Percentiles rank a stretch among this genome's conserved stretches.
phyloP scores from a whole-genome alignment of 2,888 invertebrate species.

The Cyaniris semiargus region DNA sequence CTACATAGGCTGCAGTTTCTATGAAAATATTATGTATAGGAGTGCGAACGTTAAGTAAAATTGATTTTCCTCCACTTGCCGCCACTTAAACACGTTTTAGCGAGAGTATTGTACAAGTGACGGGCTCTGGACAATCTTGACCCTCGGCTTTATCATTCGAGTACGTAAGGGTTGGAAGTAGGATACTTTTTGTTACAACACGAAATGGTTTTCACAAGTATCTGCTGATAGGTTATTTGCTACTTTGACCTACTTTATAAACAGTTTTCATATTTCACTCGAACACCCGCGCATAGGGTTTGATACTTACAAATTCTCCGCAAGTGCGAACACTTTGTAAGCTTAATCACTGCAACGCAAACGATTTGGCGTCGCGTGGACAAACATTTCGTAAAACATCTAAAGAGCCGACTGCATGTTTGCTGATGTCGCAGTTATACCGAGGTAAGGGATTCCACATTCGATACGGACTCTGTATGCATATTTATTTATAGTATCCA shows the following conservation, averaged over 20 bases:
- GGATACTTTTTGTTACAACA: neutral
- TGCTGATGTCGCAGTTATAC: neutral
- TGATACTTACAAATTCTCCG: neutral
- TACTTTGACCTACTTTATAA: neutral
- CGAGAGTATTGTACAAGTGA: slow-evolving; percentile 14
- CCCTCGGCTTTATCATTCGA: slow-evolving; percentile 13
- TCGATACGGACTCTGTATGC: neutral
- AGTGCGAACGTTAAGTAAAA: neutral
- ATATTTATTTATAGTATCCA: no score
- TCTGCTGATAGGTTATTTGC: neutral
- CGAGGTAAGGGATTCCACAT: neutral
- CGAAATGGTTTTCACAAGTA: neutral
- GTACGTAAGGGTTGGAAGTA: neutral
- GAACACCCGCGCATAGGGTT: neutral
- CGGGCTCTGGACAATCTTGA: slow-evolving; percentile 4
- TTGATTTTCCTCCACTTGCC: slow-evolving; percentile 8
- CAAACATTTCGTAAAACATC: slow-evolving; percentile 16
- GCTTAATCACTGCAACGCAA: neutral
- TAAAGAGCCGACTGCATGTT: neutral
- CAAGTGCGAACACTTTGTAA: neutral
- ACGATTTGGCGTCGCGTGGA: neutral
- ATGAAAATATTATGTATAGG: neutral
- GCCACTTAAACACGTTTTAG: slow-evolving; percentile 13
- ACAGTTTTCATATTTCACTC: neutral
- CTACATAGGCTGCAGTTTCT: no score